Evolutionary conservation across 1,140 invertebrate species (phyloP).

Genomic region (Oryzaephilus surinamensis): DNA sequence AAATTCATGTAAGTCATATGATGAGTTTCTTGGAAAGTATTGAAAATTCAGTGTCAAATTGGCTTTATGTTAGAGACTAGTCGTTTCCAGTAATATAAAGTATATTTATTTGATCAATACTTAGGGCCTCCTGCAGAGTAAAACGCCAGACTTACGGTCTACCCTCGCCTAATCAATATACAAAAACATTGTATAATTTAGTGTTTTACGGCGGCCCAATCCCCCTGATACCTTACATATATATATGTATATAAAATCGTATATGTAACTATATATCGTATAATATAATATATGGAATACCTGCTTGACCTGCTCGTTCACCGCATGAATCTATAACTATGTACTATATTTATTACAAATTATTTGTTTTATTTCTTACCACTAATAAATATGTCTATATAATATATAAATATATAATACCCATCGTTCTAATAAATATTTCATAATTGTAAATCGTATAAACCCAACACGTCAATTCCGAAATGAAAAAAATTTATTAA

Average conservation of each 20-base stretch:
- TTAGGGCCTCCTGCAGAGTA: constrained; percentile 28
- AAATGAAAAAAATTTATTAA: constrained; percentile 25
- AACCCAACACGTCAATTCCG: constrained; percentile 26
- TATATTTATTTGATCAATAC: constrained; percentile 33
- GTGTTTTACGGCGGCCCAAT: constrained; percentile 23
- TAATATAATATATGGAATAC: constrained; percentile 3
- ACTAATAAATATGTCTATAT: constrained; percentile 32
- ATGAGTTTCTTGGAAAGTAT: too few relatives aligned
- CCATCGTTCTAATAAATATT: constrained; percentile 28
- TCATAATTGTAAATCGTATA: constrained; percentile 30
- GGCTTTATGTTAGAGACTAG: too few relatives aligned
- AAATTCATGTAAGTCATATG: too few relatives aligned
- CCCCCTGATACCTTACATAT: constrained; percentile 5
- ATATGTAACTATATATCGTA: not conserved
- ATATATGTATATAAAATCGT: not conserved
- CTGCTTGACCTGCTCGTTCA: constrained; percentile 17
- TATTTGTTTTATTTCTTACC: constrained; percentile 29
- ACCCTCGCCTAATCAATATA: constrained; percentile 29
- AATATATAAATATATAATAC: constrained; percentile 27
- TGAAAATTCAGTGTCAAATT: too few relatives aligned
- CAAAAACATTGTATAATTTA: constrained; percentile 32
- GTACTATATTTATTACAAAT: constrained; percentile 30
- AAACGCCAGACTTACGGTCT: constrained; percentile 29
- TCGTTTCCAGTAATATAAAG: too few relatives aligned
- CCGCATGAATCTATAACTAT: constrained; percentile 28